Base-by-base conservation (phyloP, 2,113 vertebrate species). In the Paracanthobrama guichenoti region DNA sequence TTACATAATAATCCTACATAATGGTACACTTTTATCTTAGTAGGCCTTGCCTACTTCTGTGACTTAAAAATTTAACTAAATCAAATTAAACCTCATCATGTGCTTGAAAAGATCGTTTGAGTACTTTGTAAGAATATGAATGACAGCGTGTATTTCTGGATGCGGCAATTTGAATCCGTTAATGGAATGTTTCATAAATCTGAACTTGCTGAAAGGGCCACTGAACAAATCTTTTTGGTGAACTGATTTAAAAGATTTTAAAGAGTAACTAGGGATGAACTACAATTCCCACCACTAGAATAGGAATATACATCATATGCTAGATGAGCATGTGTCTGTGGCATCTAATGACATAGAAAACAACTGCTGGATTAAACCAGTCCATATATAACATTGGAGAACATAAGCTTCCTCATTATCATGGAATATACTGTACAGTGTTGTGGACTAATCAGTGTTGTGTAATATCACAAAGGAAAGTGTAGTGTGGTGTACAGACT, bases 401-500 rank as follows among this genome's bases (percentile, higher is more conserved):
- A n/a, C 1, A 46, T 24, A 3, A 53, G 48, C 73, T 75, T 77
- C 3, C 31, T 35, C 35, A 22, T 42, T 69, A 42, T 22, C 42
- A 24, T 24, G 22, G 22, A 44, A 71, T 42, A n/a, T n/a, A 22
- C 20, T 44, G 67, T 71, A n/a, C 39, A 72, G 69, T 71, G 39
- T 14, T 46, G 11, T 72, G 22, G 8, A 69, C 31, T 39, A 53
- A 55, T 55, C 50, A 55, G 50, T 55, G 39, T 44, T 24, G 42
- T 75, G 6, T 53, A 75, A 48, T 28, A 50, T 75, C 72, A 75
- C 44, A 50, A 75, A 75, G 46, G 8, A 53, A 48, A 53, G 24
- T 74, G 3, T 74, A 18, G 72, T 28, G 22, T 74, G n/a, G 42
- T 75, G 66, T 39, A 39, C 66, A 69, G 66, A 69, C 31, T 12